phyloP scores from a whole-genome alignment of 1,140 invertebrate species.

The Dendroctonus ponderosae region DNA sequence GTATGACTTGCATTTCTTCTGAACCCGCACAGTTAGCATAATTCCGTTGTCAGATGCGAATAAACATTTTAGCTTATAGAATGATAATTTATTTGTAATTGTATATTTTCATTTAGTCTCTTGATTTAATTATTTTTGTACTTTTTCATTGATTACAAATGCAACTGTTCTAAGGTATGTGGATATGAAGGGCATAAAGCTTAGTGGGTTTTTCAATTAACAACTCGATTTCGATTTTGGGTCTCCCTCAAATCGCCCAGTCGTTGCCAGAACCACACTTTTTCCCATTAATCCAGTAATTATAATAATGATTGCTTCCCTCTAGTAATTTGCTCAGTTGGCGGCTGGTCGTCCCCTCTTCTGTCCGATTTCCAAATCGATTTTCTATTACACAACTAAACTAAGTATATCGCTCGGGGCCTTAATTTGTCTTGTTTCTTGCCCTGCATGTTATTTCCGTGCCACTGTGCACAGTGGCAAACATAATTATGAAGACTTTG shows the following conservation, averaged over 20 bases:
- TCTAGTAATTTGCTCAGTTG: conserved; percentile 9
- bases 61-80: no score
- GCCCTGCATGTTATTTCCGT: conserved; percentile 27
- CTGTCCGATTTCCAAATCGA: conserved; percentile 27
- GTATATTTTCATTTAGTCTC: no score
- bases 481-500: conserved; percentile 6
- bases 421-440: conserved; percentile 42
- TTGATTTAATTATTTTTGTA: no score
- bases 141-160: no score
- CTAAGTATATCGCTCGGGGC: conserved; percentile 35
- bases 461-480: conserved; percentile 14
- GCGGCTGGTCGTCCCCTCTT: conserved; percentile 5
- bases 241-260: not conserved
- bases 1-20: no score
- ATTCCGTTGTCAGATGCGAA: no score
- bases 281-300: conserved; percentile 16
- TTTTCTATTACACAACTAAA: conserved; percentile 42
- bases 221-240: no score
- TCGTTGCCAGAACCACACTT: not conserved
- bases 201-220: no score
- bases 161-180: no score
- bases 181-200: no score
- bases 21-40: no score
- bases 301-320: conserved; percentile 20
- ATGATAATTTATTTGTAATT: no score